Evolutionary conservation across 2,113 vertebrate genomes (phyloP).

Genomic region (Serilophus lunatus): DNA sequence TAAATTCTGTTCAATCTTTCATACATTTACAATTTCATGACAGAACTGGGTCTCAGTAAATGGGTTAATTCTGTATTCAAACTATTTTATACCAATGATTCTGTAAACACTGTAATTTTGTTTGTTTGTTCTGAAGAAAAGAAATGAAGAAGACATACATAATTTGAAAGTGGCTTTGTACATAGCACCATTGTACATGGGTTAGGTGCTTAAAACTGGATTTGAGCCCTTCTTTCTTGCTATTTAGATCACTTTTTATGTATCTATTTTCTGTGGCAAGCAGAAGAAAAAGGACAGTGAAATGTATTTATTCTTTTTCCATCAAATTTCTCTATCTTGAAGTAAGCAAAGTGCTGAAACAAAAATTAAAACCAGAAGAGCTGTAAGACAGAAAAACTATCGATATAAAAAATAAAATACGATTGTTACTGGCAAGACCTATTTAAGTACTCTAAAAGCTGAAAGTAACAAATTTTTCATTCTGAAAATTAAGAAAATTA

Average conservation of each 20-base stretch:
- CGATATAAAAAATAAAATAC: neutral
- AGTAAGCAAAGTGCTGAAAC: neutral
- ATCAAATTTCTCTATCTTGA: neutral
- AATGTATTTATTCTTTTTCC: neutral
- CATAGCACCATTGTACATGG: accelerated
- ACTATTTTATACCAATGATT: neutral
- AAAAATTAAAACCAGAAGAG: neutral
- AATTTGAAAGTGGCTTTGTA: neutral
- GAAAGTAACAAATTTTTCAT: neutral
- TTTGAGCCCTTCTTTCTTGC: neutral
- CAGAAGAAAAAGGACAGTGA: neutral
- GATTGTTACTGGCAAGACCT: neutral
- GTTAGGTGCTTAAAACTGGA: neutral
- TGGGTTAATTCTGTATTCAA: neutral
- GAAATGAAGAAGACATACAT: neutral
- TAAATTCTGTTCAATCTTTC: neutral
- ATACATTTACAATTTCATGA: neutral
- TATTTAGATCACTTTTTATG: neutral
- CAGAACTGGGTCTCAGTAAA: neutral
- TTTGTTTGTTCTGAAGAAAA: neutral
- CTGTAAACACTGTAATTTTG: neutral
- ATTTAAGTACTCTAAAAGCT: neutral
- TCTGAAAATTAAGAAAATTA: neutral
- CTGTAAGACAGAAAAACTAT: neutral
- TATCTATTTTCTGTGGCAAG: neutral